These are phyloP conservation scores for Temnothorax rugatulus DNA, from an alignment of 2,888 invertebrate genomes.

Conservation along the genomic window DNA sequence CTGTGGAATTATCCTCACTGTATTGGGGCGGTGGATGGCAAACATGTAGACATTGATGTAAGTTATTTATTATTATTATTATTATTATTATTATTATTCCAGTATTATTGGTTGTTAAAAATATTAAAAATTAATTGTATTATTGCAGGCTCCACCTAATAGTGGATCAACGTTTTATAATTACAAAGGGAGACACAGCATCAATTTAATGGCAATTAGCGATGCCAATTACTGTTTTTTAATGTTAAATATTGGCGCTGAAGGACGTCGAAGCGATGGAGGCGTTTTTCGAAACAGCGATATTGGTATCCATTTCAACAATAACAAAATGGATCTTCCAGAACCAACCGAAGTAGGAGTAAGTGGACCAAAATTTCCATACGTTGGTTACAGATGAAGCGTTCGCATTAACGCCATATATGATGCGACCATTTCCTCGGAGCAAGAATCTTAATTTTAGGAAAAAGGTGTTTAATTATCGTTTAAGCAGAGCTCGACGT, in stretches of 20 bases:
- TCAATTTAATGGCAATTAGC: constrained; percentile 10
- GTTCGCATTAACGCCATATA: neutral
- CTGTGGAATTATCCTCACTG: too few relatives aligned
- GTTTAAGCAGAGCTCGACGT: too few relatives aligned
- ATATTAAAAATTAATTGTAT: neutral
- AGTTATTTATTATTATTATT: too few relatives aligned
- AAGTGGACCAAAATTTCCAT: neutral
- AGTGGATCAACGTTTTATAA: neutral
- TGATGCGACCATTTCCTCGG: neutral
- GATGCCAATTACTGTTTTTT: neutral
- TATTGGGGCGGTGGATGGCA: too few relatives aligned
- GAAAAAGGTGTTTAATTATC: too few relatives aligned
- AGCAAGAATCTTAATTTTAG: neutral
- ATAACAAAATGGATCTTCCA: neutral
- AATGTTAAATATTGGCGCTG: neutral
- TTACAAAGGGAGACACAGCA: neutral
- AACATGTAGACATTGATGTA: too few relatives aligned
- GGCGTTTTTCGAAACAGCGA: neutral
- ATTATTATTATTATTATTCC: too few relatives aligned
- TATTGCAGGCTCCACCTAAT: neutral
- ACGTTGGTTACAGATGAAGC: neutral
- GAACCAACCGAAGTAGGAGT: neutral
- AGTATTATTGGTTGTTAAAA: too few relatives aligned
- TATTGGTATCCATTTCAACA: neutral
- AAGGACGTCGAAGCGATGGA: neutral